phyloP scores from a whole-genome alignment of 2,797 vertebrate genomes.

The Zalophus californianus region DNA sequence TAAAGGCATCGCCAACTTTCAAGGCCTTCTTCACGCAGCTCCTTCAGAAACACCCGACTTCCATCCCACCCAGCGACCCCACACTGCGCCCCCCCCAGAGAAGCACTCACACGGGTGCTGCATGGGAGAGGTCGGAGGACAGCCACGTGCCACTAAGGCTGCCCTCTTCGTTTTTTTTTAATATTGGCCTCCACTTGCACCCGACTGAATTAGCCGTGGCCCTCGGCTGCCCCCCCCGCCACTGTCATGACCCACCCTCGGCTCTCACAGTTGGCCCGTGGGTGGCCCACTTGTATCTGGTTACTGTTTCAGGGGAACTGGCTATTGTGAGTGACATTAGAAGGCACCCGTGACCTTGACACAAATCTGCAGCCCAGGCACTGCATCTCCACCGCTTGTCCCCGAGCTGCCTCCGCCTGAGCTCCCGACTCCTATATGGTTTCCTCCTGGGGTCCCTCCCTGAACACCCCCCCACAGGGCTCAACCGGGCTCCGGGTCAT shows the following conservation, averaged over 20 bases:
- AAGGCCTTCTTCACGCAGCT: background rate
- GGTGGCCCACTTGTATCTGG: accelerated
- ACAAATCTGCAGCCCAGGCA: background rate
- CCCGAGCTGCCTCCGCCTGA: background rate
- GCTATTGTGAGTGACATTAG: background rate
- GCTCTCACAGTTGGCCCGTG: background rate
- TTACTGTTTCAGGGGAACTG: background rate
- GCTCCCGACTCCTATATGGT: background rate
- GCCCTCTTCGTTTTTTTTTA: no score
- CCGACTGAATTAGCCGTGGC: background rate
- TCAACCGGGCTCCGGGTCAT: background rate
- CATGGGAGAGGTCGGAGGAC: accelerated
- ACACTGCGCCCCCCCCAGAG: background rate
- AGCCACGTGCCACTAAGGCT: accelerated
- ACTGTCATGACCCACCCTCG: no score
- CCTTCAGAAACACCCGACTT: no score
- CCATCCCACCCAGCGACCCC: accelerated
- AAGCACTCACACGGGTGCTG: accelerated
- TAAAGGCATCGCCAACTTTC: background rate
- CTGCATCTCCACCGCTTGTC: accelerated
- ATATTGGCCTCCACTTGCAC: no score
- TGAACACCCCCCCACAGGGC: background rate
- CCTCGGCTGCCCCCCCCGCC: background rate
- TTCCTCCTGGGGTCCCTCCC: background rate
- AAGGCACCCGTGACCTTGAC: background rate